Evolutionary conservation across 1,140 invertebrate species (phyloP), one percentile per base, ranked within the genome.

Genomic region (Nasonia longicornis): DNA sequence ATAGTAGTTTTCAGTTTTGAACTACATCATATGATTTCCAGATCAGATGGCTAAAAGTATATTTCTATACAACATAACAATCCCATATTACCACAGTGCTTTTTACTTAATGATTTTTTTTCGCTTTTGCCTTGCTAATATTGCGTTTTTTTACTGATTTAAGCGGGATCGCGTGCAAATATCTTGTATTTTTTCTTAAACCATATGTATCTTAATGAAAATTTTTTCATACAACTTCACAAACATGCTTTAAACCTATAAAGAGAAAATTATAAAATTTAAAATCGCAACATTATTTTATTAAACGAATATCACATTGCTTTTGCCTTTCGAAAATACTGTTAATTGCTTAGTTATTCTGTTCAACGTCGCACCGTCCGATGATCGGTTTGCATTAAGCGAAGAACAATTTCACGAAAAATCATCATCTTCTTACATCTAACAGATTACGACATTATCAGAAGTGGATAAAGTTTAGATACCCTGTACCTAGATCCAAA

Each of bases 251-350:
- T 76, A 20, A 75, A 76, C 35, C 29, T 74, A 74, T 74, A 31
- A 7, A 64, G 74, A 76, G 52, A 29, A 76, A 64, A 64, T 76
- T 4, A 76, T 64, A 76, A 31, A 35, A 58, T 66, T 66, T 66
- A 16, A 52, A 67, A 74, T 63, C 26, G 72, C 48, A 74, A 74
- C 45, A 74, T 22, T 63, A 48, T 64, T 75, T 63, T 35, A 26
- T 45, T 77, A 77, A 77, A 77, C 63, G 20, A 77, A 77, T 77
- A 77, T 77, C 75, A 77, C 75, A 77, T 66, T 67, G 58, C 63
- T 66, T 67, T 77, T 77, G 31, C 75, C 29, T 66, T 42, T 58
- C n/a, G 20, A 77, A 77, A 77, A 77, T 77, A 77, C 75, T 77
- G 75, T 66, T 38, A 77, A 77, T 77, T 77, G 75, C 63, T 77